Evolutionary conservation across 2,797 vertebrate genomes (phyloP), one percentile per base, ranked within the genome.

Genomic region (Iguana delicatissima): DNA sequence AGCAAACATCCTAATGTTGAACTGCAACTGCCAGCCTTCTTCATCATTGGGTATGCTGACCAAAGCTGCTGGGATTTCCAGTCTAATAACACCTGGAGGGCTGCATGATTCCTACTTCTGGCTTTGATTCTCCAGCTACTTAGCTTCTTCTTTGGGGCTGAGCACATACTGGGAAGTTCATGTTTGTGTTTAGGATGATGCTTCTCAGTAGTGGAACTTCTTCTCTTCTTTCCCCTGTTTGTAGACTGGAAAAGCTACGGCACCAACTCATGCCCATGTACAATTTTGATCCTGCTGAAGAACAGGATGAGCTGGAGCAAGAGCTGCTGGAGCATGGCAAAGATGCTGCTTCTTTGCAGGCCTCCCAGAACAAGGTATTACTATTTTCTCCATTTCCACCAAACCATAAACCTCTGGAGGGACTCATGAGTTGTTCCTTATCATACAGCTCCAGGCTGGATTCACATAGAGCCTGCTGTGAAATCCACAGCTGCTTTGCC

Each of bases 211-310:
- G 10, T 50, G 32, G 42, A 77, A 62, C 77, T 76, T 73, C 90
- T 2, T 0, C 64, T 85, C 64, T 80, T 79, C 85, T 57, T 79
- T 74, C 94, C 62, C 91, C 92, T 55, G 57, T 18, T 50, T 35
- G 29, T 96, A 99, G 99, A 96, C 91, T 99, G 97, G 99, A 99
- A 97, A 99, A 99, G 94, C 96, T 99, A 10, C 98, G 98, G 93
- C 99, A 99, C 96, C 99, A 99, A 97, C 98, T 99, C 89, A 99
- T 99, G 99, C 99, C 99, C 89, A 99, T 99, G 99, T 99, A 99
- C 96, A 99, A 98, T 98, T 99, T 99, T 80, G 99, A 99, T 95
- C 99, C 99, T 29, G 98, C 98, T 0, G 99, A 99, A 95, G 99
- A 99, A 72, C 99, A 99, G 95, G 99, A 99, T 6, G 99, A 99